Evolutionary conservation across 2,113 vertebrate genomes (phyloP).

Genomic region (Tautogolabrus adspersus): DNA sequence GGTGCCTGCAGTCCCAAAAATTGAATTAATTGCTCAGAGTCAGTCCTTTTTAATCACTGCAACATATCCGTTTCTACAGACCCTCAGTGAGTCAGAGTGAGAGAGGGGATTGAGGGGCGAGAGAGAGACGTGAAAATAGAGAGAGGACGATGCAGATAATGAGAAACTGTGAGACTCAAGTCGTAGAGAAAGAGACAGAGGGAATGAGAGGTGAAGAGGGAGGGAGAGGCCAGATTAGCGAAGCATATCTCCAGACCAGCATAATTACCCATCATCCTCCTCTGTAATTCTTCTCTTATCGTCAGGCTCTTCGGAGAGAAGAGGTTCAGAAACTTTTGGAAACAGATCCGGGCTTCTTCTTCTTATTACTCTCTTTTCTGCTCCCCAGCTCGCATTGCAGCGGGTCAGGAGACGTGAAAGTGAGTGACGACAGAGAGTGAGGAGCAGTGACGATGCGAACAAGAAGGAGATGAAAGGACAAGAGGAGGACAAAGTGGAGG

Average conservation of each 20-base stretch:
- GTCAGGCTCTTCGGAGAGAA: slow-evolving; percentile 28
- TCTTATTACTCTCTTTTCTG: slow-evolving; percentile 6
- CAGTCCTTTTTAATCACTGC: slow-evolving; percentile 25
- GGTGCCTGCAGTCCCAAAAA: slow-evolving; percentile 16
- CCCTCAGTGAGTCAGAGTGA: slow-evolving; percentile 1
- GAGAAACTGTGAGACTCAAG: slow-evolving; percentile 45
- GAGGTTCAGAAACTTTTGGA: slow-evolving; percentile 36
- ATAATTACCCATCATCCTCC: slow-evolving; percentile 70
- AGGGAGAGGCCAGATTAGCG: slow-evolving; percentile 53
- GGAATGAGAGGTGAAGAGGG: slow-evolving; percentile 27
- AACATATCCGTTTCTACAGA: slow-evolving; percentile 46
- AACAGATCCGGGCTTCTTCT: slow-evolving; percentile 15
- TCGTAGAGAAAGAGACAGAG: slow-evolving; percentile 26
- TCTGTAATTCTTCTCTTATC: slow-evolving; percentile 65
- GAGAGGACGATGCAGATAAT: slow-evolving; percentile 36
- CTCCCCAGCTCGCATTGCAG: neutral
- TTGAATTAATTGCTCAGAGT: slow-evolving; percentile 35
- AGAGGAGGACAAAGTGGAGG: neutral
- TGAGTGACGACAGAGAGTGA: neutral
- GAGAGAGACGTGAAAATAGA: slow-evolving; percentile 11
- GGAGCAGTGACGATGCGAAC: neutral
- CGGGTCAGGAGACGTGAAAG: neutral
- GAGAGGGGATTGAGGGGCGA: neutral
- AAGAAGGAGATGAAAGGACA: neutral
- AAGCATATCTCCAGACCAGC: slow-evolving; percentile 51